These are phyloP conservation scores for Bubalus kerabau DNA, from an alignment of 2,113 vertebrate genomes.

Conservation along the genomic window DNA sequence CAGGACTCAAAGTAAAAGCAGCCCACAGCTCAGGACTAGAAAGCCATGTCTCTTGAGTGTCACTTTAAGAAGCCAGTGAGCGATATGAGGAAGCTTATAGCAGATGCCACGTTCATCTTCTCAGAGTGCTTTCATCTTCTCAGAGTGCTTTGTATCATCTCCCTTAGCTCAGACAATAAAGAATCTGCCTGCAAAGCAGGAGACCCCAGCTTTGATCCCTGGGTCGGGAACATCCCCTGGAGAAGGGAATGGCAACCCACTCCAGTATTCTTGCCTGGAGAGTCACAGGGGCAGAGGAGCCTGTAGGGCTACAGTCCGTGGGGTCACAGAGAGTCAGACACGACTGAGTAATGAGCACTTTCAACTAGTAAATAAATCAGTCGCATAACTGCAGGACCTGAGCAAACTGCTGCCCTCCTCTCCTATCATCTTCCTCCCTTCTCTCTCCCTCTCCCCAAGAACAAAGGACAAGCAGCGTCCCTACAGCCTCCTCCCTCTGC, in stretches of 20 bases:
- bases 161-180: background rate
- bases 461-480: background rate
- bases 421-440: background rate
- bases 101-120: background rate
- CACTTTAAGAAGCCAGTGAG: background rate
- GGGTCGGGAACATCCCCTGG: background rate
- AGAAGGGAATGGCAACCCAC: background rate
- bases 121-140: background rate
- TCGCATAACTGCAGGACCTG: background rate
- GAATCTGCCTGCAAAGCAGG: background rate
- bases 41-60: background rate
- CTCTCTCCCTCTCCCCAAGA: background rate
- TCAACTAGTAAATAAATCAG: background rate
- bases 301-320: background rate
- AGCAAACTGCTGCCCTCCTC: background rate
- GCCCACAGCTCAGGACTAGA: background rate
- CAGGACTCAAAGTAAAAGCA: background rate
- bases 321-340: background rate
- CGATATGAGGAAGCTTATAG: background rate
- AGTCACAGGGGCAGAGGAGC: background rate
- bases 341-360: background rate
- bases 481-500: background rate
- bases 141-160: background rate
- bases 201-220: background rate
- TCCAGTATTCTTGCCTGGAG: background rate